Evolutionary conservation across 2,797 vertebrate species (phyloP).

Genomic region (Valencia hispanica): DNA sequence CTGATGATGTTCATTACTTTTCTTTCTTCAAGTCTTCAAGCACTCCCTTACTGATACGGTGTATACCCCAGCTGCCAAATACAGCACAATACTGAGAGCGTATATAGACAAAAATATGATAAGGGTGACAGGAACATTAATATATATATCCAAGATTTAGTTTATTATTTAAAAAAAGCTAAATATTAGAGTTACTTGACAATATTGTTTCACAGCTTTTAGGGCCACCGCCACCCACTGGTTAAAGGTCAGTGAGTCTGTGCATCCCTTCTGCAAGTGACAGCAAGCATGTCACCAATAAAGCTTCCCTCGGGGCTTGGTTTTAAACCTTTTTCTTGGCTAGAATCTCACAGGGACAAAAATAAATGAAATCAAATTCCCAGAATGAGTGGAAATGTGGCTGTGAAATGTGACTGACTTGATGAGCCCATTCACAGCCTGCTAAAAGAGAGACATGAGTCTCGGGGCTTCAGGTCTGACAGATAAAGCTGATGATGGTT

Average conservation of each 20-base stretch:
- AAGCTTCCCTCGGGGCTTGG: constrained; percentile 18
- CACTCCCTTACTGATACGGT: constrained; percentile 61
- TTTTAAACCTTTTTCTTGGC: constrained; percentile 38
- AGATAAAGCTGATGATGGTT: constrained; percentile 66
- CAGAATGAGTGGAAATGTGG: constrained; percentile 2
- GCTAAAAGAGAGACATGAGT: constrained; percentile 6
- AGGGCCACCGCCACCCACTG: constrained; percentile 46
- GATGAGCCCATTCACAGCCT: constrained; percentile 25
- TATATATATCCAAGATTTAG: constrained; percentile 44
- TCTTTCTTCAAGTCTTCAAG: constrained; percentile 55
- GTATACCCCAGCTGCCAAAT: constrained; percentile 65
- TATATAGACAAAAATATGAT: constrained; percentile 43
- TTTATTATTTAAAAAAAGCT: constrained; percentile 33
- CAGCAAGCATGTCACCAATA: constrained; percentile 42
- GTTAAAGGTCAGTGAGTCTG: constrained; percentile 54
- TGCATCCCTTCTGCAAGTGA: constrained; percentile 44
- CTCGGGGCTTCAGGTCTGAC: constrained; percentile 47
- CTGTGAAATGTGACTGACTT: constrained; percentile 23
- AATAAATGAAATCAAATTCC: constrained; percentile 7
- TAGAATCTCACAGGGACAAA: constrained; percentile 19
- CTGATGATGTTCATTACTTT: constrained; percentile 75
- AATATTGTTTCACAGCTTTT: constrained; percentile 47
- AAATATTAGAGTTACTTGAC: constrained; percentile 47
- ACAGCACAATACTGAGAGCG: constrained; percentile 38
- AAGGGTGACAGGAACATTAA: constrained; percentile 50